These are phyloP conservation scores for Peromyscus leucopus DNA, from an alignment of 2,113 vertebrate genomes.

Conservation along the genomic window DNA sequence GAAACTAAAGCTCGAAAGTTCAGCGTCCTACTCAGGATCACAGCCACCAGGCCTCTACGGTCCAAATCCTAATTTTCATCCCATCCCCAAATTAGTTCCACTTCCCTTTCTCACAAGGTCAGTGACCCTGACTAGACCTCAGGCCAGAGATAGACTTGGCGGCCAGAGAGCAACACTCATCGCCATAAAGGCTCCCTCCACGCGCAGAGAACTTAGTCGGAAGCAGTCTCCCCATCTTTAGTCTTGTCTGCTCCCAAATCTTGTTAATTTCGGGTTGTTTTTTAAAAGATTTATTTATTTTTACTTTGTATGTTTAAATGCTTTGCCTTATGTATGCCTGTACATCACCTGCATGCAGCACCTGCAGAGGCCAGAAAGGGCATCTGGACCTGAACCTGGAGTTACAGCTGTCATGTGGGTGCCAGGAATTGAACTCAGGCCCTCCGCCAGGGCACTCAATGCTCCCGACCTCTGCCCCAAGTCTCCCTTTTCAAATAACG, in stretches of 20 bases:
- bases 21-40: neutral
- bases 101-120: neutral
- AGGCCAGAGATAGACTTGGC: neutral
- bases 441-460: neutral
- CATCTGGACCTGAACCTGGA: neutral
- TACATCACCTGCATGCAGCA: neutral
- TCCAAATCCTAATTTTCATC: neutral
- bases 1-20: neutral
- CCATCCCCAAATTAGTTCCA: neutral
- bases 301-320: neutral
- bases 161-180: neutral
- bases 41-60: neutral
- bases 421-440: neutral
- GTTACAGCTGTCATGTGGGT: neutral
- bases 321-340: neutral
- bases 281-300: neutral
- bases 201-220: neutral
- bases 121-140: neutral
- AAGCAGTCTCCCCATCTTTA: neutral
- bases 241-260: neutral
- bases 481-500: neutral
- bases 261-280: neutral
- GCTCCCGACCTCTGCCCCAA: neutral
- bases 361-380: neutral
- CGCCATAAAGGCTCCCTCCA: neutral